These are phyloP conservation scores for Glareola pratincola DNA, from an alignment of 2,113 vertebrate genomes.

Conservation along the genomic window DNA sequence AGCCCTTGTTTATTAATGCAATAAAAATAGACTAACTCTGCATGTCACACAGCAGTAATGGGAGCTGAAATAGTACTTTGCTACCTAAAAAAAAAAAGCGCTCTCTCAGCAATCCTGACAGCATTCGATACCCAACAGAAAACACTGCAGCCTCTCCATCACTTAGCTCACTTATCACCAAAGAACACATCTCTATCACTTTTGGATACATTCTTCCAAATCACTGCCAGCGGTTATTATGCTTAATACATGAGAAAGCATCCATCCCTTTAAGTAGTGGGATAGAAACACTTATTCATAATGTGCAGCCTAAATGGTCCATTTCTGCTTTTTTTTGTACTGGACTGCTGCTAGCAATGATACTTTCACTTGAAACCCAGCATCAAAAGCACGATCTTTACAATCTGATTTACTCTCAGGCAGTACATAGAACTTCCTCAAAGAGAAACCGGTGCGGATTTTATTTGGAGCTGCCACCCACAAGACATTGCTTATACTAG, in stretches of 20 bases:
- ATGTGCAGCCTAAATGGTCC: not conserved
- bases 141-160: not conserved
- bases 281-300: not conserved
- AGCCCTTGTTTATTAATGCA: not conserved
- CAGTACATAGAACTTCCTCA: not conserved
- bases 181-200: not conserved
- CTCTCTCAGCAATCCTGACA: not conserved
- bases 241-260: not conserved
- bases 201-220: not conserved
- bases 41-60: not conserved
- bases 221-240: not conserved
- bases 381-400: not conserved
- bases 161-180: not conserved
- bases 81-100: not conserved
- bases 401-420: not conserved
- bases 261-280: not conserved
- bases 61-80: not conserved
- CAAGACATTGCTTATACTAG: not conserved
- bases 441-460: not conserved
- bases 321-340: not conserved
- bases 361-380: not conserved
- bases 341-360: not conserved
- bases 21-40: not conserved
- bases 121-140: not conserved
- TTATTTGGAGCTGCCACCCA: not conserved